Conservation (phyloP, 2,797 vertebrate species). For the Kryptolebias ocellatus region DNA sequence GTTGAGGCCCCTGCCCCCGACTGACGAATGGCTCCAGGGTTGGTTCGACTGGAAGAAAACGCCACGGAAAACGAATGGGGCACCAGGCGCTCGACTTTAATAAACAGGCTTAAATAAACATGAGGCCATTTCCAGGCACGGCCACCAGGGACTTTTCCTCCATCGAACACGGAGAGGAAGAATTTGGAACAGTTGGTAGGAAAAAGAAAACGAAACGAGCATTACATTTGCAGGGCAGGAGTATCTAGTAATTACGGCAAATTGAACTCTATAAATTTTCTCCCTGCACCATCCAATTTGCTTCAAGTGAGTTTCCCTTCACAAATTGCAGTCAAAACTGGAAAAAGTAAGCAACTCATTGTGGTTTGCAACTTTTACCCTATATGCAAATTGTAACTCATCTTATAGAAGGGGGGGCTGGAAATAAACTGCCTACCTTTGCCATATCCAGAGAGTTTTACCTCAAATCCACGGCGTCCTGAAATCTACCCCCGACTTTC, state of each 20-base stretch:
- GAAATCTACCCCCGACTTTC: slow-evolving; percentile 56
- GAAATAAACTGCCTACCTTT: slow-evolving; percentile 14
- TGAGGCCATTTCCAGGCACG: slow-evolving; percentile 61
- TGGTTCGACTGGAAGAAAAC: slow-evolving; percentile 56
- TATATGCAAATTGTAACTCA: slow-evolving; percentile 11
- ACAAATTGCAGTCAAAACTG: slow-evolving; percentile 45
- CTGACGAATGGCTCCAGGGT: slow-evolving; percentile 69
- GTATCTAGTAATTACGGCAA: slow-evolving; percentile 41
- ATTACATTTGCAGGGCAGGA: slow-evolving; percentile 23
- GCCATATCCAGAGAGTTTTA: too few species aligned
- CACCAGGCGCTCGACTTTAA: slow-evolving; percentile 47
- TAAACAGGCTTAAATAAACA: slow-evolving; percentile 77
- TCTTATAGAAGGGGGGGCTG: slow-evolving; percentile 9
- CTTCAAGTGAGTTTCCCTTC: slow-evolving; percentile 36
- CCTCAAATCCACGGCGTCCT: slow-evolving; percentile 35
- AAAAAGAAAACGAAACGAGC: slow-evolving; percentile 21
- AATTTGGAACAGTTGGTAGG: slow-evolving; percentile 11
- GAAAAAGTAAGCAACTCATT: slow-evolving; percentile 34
- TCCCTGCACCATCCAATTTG: slow-evolving; percentile 51
- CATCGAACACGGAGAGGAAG: slow-evolving; percentile 42
- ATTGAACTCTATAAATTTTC: slow-evolving; percentile 29
- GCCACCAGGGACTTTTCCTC: slow-evolving; percentile 52
- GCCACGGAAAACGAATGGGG: slow-evolving; percentile 58
- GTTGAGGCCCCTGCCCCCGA: slow-evolving; percentile 46
- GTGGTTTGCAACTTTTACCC: slow-evolving; percentile 27